Base-by-base conservation (phyloP, 2,797 vertebrate species). In the Mus minutoides region DNA sequence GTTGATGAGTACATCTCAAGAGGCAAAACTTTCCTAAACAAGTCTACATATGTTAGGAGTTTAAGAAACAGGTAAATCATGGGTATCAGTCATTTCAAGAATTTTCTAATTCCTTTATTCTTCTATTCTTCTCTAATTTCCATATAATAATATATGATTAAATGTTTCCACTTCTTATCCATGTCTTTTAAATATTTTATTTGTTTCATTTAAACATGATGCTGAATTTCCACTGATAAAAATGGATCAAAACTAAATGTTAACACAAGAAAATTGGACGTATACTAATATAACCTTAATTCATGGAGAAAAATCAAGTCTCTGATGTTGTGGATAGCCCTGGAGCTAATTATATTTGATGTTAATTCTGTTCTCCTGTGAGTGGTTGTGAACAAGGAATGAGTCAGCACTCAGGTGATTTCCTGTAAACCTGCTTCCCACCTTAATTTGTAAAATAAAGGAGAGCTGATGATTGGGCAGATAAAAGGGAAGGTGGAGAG, bases 11-110 rank as follows among this genome's bases (percentile, higher is more conserved):
- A 24, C 46, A 52, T 88, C 6, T 34, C 16, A 94, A 75, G 24
- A 90, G 37, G 62, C 40, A 73, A 88, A 76, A 17, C n/a, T 60
- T 94, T 95, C 85, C 40, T 89, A 90, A 92, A 83, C 31, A 94
- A 87, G 52, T 96, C 43, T 46, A 93, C 3, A 73, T 58, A 40
- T 21, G 19, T 40, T 76, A n/a, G 2, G 49, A 78, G 21, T 91
- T 92, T 85, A 54, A 80, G 46, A 96, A 64, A 67, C 58, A 88
- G n/a, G 85, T 58, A 94, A 67, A 73, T 54, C 37, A 88, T 91
- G 7, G 4, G 1, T 82, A 49, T 62, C 7, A 69, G 69, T 92
- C 52, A 54, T 90, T 95, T 92, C 34, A 88, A 79, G 75, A 86
- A 95, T 85, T 89, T 87, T 60, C 56, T 69, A 84, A 90, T 52